These are phyloP conservation scores for Phaetusa simplex DNA, from an alignment of 2,113 vertebrate genomes.

Conservation along the genomic window DNA sequence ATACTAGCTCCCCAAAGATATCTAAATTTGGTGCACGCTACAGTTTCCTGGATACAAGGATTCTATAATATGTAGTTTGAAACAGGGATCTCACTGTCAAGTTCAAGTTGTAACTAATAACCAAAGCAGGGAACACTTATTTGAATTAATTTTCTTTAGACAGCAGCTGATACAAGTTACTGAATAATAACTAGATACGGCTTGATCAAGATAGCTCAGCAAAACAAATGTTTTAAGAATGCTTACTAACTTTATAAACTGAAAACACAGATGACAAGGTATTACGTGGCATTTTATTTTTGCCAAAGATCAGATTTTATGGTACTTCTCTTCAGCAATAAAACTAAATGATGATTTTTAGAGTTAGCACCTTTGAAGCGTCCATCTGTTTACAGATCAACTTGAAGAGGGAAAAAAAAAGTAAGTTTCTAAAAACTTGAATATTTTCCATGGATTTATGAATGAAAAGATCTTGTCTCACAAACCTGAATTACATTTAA, in stretches of 20 bases:
- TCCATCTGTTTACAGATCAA: not conserved
- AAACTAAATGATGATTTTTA: not conserved
- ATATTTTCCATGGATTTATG: not conserved
- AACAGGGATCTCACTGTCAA: not conserved
- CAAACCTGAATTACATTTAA: not conserved
- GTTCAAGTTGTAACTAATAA: not conserved
- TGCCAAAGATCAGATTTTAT: not conserved
- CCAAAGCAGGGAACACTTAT: not conserved
- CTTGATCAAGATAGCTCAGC: not conserved
- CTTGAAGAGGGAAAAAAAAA: not conserved
- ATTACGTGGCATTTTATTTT: not conserved
- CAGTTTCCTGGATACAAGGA: not conserved
- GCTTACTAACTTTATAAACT: not conserved
- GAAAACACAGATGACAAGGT: not conserved
- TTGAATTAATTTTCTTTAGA: not conserved
- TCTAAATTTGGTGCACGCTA: not conserved
- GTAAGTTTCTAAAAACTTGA: not conserved
- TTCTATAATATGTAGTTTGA: not conserved
- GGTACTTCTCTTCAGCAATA: not conserved
- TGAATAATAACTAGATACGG: not conserved
- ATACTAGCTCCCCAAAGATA: not conserved
- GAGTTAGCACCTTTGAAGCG: not conserved
- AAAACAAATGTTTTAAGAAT: not conserved
- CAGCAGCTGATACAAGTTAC: not conserved
- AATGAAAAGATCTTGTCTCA: not conserved